phyloP scores from a whole-genome alignment of 1,140 invertebrate species.

The Pseudomyrmex flavicornis region DNA sequence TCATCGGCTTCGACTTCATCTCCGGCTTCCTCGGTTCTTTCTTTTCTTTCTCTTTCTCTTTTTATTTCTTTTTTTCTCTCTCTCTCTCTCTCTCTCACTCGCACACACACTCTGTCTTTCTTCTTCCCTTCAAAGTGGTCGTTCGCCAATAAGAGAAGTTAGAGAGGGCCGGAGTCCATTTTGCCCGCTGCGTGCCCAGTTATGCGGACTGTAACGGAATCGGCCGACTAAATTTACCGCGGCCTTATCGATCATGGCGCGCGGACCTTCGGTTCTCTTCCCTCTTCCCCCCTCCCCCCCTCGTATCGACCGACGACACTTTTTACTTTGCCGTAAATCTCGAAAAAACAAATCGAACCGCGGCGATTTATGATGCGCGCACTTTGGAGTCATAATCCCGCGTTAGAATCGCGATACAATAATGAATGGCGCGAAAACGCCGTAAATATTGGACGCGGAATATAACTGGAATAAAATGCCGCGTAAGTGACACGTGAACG shows the following conservation, averaged over 20 bases:
- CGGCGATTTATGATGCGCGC: conserved; percentile 41
- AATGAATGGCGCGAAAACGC: conserved; percentile 23
- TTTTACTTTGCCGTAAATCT: conserved; percentile 46
- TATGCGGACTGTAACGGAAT: conserved; percentile 72
- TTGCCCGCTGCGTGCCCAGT: conserved; percentile 60
- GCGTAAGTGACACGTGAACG: background rate
- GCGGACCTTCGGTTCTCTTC: conserved; percentile 42
- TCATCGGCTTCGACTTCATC: conserved; percentile 80
- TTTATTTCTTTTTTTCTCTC: background rate
- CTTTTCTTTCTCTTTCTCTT: conserved; percentile 43
- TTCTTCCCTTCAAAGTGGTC: conserved; percentile 42
- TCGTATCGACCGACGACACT: conserved; percentile 27
- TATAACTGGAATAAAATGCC: conserved; percentile 3
- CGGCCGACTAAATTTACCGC: conserved; percentile 71
- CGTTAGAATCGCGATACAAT: conserved; percentile 33
- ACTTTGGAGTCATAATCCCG: conserved; percentile 39
- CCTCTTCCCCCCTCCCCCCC: too few species aligned
- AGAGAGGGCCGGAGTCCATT: conserved; percentile 62
- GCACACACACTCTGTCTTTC: background rate
- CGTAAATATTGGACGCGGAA: conserved; percentile 17
- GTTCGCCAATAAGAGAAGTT: conserved; percentile 67
- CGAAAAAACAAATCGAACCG: conserved; percentile 46
- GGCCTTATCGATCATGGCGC: conserved; percentile 55
- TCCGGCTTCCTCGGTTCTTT: conserved; percentile 70
- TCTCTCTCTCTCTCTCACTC: conserved; percentile 7